Base-by-base conservation (phyloP, 2,888 invertebrate genomes). In the Diplazon laetatorius region DNA sequence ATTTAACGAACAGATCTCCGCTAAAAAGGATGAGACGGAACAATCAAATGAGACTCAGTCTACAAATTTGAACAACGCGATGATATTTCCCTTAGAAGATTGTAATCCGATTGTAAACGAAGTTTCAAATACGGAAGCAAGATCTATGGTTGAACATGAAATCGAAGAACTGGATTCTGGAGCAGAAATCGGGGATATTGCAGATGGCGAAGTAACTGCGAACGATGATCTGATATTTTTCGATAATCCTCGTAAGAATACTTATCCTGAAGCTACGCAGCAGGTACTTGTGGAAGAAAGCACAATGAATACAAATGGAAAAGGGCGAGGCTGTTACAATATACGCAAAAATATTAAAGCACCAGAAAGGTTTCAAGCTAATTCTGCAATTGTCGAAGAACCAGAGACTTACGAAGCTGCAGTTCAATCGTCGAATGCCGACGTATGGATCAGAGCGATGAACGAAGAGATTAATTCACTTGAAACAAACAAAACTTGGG, bases 371-470 rank as follows among this genome's bases (percentile, higher is more conserved):
- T 62, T 42, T 25, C 22, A 44, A 44, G 44, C 60, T 9, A 35
- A 55, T 35, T 20, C 22, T 8, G 57, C 57, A 3, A 59, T 37
- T 0, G 39, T 59, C 37, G 12, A 0, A 4, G 57, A 59, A 39
- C 35, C 37, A 6, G 22, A 14, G 14, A 71, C 62, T n/a, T 72
- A 65, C 55, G 55, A 72, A 18, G 72, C 63, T 30, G 63, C 72
- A 12, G 37, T 65, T 14, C 20, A 10, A 25, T 55, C 62, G 0
- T 12, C 30, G 20, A 42, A 72, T 20, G 39, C 65, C 8, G 30
- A 39, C 10, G n/a, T 44, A 22, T 72, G 72, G 72, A 8, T 16
- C 46, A 18, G 52, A 50, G 72, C 72, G 1, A 72, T 72, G 6
- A 20, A 57, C 9, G 63, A 72, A 39, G 72, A 72, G 18, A 8